Evolutionary conservation across 2,888 invertebrate species (phyloP), one percentile per base, ranked within the genome.

Genomic region (Conistra vaccinii): DNA sequence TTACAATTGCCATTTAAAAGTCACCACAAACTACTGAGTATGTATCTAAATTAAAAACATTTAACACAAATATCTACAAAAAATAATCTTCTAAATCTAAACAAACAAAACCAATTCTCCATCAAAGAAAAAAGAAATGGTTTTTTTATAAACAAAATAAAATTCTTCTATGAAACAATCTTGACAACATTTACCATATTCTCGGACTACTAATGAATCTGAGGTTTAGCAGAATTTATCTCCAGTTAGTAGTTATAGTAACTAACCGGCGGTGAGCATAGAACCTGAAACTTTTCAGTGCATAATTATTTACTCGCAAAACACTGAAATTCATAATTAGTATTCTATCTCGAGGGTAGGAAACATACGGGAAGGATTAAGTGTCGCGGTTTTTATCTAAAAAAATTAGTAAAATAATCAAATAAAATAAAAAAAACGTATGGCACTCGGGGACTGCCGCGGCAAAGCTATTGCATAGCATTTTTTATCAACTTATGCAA

Each of bases 291-390:
- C 73, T 85, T 82, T 76, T 61, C 72, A 42, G 63, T 76, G 83
- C 81, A 83, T 84, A 85, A 88, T 88, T 90, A 91, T 90, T 90
- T 88, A 87, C 85, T 88, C 78, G 69, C 82, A 84, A 89, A 89
- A 89, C 89, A 89, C 77, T 87, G 88, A 87, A 87, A 91, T 90
- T 88, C 85, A 88, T 89, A 90, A 91, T 90, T 89, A 90, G 87
- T 89, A 89, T 90, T 87, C 86, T 88, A 89, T 91, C 86, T 88
- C 58, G 69, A 75, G 63, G 51, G 42, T 75, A 77, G 69, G 2
- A 87, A 87, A 90, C 70, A 88, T 78, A 91, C 83, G 86, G 75
- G n/a, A 6, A 0, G 9, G 66, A 58, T 72, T 57, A 12, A 5
- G 9, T 1, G 3, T 0, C 1, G 26, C 32, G 20, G 10, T 58